phyloP scores from a whole-genome alignment of 2,797 vertebrate species.

The Hydrophis major region DNA sequence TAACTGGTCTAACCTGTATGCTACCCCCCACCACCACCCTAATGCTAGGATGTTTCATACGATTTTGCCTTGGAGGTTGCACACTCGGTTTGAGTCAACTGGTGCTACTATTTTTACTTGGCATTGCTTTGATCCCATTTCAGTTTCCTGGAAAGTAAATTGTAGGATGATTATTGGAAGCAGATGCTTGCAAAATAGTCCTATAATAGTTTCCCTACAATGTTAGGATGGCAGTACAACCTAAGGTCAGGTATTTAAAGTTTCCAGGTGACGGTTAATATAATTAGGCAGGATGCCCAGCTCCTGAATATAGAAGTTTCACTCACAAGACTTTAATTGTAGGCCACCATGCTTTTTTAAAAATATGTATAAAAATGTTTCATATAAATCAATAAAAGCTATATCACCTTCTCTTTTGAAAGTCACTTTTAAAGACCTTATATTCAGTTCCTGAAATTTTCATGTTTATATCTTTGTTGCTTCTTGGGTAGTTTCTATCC shows the following conservation, averaged over 20 bases:
- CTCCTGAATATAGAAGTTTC: neutral
- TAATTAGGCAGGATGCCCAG: neutral
- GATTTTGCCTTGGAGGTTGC: neutral
- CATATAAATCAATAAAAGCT: neutral
- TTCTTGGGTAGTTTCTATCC: neutral
- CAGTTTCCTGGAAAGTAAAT: neutral
- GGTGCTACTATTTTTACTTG: neutral
- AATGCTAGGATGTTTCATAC: neutral
- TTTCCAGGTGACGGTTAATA: neutral
- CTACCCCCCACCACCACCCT: neutral
- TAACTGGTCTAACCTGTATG: constrained; percentile 10
- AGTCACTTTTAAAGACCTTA: neutral
- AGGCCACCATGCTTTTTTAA: neutral
- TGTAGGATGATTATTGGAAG: neutral
- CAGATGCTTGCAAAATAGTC: neutral
- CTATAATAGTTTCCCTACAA: neutral
- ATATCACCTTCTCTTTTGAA: neutral
- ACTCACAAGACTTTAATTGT: neutral
- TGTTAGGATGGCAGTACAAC: neutral
- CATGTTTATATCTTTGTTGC: neutral
- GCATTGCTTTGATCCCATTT: neutral
- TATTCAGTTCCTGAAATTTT: neutral
- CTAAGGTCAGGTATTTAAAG: neutral
- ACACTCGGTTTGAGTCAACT: neutral
- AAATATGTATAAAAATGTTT: neutral